Conservation (phyloP, 1,140 invertebrate species). For the Anoplolepis gracilipes region DNA sequence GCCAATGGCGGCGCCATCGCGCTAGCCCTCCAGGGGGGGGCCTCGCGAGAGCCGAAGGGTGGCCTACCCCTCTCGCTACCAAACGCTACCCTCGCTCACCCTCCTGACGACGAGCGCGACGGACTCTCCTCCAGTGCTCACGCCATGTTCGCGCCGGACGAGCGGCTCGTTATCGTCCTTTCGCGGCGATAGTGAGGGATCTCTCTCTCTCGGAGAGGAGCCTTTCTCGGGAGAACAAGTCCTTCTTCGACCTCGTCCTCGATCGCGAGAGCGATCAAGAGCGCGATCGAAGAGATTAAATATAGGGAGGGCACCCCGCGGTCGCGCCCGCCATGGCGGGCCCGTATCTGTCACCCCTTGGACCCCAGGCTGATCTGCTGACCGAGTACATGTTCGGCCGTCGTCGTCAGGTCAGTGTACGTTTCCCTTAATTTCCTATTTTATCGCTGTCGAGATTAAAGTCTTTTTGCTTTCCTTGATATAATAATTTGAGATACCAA, state of each 20-base stretch:
- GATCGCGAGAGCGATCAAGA: constrained; percentile 2
- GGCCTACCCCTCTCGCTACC: constrained; percentile 12
- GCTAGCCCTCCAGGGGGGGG: constrained; percentile 48
- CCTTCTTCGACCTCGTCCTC: constrained; percentile 27
- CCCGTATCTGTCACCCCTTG: constrained; percentile 92
- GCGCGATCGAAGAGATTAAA: neutral
- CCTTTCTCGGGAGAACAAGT: too few species aligned
- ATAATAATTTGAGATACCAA: too few species aligned
- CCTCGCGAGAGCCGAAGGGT: constrained; percentile 10
- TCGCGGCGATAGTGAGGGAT: constrained; percentile 29
- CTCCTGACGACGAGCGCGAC: constrained; percentile 36
- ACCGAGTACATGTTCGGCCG: constrained; percentile 97
- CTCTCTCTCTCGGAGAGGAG: constrained; percentile 3
- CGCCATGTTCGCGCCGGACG: constrained; percentile 54
- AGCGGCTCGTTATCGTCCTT: constrained; percentile 15
- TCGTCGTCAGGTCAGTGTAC: constrained; percentile 90
- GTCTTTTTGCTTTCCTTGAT: too few species aligned
- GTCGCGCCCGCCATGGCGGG: constrained; percentile 89
- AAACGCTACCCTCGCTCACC: constrained; percentile 15
- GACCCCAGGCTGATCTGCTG: constrained; percentile 91
- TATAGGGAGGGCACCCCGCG: neutral
- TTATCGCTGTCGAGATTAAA: neutral
- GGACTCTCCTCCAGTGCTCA: constrained; percentile 58
- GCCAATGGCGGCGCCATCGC: constrained; percentile 68
- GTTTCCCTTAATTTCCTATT: constrained; percentile 74